Evolutionary conservation across 2,113 vertebrate genomes (phyloP).

Genomic region (Spermophilus dauricus): DNA sequence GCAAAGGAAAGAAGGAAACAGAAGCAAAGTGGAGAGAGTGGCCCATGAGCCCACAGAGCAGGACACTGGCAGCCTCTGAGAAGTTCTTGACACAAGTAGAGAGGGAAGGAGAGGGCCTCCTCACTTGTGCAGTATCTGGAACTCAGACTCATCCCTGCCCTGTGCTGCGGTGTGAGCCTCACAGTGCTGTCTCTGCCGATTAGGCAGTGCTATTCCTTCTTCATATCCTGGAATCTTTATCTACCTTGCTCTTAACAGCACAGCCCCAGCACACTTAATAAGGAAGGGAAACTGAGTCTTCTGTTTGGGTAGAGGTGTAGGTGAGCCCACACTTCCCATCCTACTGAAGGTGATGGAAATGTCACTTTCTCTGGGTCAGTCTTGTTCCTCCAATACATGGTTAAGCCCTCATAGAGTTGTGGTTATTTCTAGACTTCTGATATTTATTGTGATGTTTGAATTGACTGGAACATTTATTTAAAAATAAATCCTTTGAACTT

Average conservation of each 20-base stretch:
- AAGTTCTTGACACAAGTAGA: not conserved
- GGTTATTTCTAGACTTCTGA: slow-evolving; percentile 15
- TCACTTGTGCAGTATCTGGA: not conserved
- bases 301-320: not conserved
- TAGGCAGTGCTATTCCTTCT: not conserved
- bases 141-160: not conserved
- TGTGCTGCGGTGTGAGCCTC: not conserved
- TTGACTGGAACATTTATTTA: slow-evolving; percentile 6
- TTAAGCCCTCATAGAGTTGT: not conserved
- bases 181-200: not conserved
- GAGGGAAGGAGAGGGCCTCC: not conserved
- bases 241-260: not conserved
- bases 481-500: not conserved
- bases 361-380: not conserved
- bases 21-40: not conserved
- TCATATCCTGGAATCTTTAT: not conserved
- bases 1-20: not conserved
- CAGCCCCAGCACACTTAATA: not conserved
- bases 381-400: not conserved
- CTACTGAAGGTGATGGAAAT: not conserved
- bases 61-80: not conserved
- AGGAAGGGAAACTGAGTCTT: not conserved
- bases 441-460: not conserved
- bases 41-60: not conserved
- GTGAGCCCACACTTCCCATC: not conserved